A percentile compares a stretch with the other conserved stretches of the same genome.
Conservation (phyloP, 2,888 invertebrate genomes). For the Agonum fuliginosum region DNA sequence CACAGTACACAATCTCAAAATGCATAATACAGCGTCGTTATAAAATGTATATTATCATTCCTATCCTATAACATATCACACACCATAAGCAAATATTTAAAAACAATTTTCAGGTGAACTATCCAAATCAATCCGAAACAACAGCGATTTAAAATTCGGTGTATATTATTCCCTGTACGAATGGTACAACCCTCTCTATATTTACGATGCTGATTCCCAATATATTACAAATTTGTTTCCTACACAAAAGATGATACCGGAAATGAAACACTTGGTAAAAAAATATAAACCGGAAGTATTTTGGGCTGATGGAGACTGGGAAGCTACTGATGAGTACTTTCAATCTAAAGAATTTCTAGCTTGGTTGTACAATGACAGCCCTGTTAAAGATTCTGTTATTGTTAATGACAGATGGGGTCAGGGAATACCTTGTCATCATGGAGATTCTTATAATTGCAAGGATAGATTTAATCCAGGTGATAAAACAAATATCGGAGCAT, state of each 20-base stretch:
- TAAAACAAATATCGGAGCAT: too few relatives aligned
- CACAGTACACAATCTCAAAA: too few relatives aligned
- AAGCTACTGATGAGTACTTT: constrained; percentile 86
- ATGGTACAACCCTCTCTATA: constrained; percentile 87
- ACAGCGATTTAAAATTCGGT: constrained; percentile 81
- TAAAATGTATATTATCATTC: too few relatives aligned
- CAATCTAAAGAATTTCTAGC: constrained; percentile 85
- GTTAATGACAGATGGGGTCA: constrained; percentile 94
- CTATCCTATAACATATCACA: too few relatives aligned
- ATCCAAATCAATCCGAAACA: constrained; percentile 78
- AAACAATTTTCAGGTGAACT: constrained; percentile 80
- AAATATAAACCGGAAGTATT: constrained; percentile 82
- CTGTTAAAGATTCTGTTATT: constrained; percentile 87
- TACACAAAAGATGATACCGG: constrained; percentile 82
- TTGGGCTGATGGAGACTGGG: constrained; percentile 96
- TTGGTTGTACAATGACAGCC: constrained; percentile 91
- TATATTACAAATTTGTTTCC: constrained; percentile 70
- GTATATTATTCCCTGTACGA: constrained; percentile 88
- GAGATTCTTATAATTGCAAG: constrained; percentile 87
- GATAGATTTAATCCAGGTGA: constrained; percentile 86
- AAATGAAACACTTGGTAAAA: constrained; percentile 82
- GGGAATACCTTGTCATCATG: constrained; percentile 85
- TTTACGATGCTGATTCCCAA: constrained; percentile 78
- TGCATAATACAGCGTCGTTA: too few relatives aligned
- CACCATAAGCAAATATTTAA: too few relatives aligned